Base-by-base conservation (phyloP, 1,140 invertebrate species). In the Microplitis demolitor region DNA sequence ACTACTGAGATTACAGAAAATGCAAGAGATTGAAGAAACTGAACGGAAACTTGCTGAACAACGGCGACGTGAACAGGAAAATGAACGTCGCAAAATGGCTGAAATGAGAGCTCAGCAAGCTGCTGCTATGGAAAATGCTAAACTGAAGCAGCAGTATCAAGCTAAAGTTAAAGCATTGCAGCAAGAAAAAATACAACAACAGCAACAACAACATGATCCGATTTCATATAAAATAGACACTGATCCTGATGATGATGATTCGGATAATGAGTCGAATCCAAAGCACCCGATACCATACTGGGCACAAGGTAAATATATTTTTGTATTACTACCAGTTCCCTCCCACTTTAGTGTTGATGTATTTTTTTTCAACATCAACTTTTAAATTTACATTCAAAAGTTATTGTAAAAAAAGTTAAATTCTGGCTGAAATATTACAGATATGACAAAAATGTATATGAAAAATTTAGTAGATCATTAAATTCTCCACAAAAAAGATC, bases 211-310 rank as follows among this genome's bases (percentile, higher is more conserved):
- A 66, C 74, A 78, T 14, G 72, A 34, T 8, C 78, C 76, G 31
- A 78, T 39, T 13, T 78, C 73, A 63, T 87, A 87, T 4, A 74
- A 83, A 71, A 71, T 84, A 54, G 81, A 86, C 71, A 85, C 83
- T 79, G 78, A 89, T 81, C 79, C 83, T 50, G 80, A 84, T 86
- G 87, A 88, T 71, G 90, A 90, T 76, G 87, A 87, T 54, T 87
- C 90, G 1, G 90, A 91, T 74, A 87, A 89, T 73, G 90, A 90
- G 73, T 79, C 77, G 37, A 86, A 79, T 72, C 86, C 88, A 16
- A 87, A 89, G 34, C 84, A 89, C 63, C 75, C 83, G 0, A 85
- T 89, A 73, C 89, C 89, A 54, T 72, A 74, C 54, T 91, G 89
- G 89, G 89, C 88, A 73, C 80, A 81, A 77, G 71, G 89, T 90